Conservation (phyloP, 2,113 vertebrate species). For the Eudorcas thomsonii region DNA sequence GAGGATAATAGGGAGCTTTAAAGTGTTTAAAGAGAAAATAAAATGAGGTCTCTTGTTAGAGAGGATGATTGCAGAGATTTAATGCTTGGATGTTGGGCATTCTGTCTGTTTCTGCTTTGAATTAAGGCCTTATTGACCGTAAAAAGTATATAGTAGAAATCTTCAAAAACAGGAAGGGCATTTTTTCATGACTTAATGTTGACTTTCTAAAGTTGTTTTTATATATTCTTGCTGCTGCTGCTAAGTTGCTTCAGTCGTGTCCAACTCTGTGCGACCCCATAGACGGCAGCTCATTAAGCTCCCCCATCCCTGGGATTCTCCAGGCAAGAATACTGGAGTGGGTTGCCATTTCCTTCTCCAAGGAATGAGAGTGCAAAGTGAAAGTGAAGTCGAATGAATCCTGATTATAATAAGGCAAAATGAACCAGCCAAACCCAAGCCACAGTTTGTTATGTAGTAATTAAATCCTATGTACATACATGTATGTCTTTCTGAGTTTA, state of each 20-base stretch:
- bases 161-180: conserved; percentile 17
- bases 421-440: background rate
- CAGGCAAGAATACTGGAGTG: too few species aligned
- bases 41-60: background rate
- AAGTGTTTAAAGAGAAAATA: background rate
- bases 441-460: background rate
- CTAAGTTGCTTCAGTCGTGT: too few species aligned
- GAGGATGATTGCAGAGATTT: background rate
- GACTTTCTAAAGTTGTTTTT: conserved; percentile 25
- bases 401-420: background rate
- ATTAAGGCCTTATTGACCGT: background rate
- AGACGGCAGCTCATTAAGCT: too few species aligned
- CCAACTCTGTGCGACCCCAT: too few species aligned
- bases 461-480: background rate
- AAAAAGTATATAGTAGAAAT: background rate
- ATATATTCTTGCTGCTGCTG: background rate
- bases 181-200: conserved; percentile 14
- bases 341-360: too few species aligned
- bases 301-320: too few species aligned
- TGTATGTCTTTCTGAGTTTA: background rate
- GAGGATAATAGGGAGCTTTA: background rate
- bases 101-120: background rate
- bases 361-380: too few species aligned
- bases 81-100: background rate
- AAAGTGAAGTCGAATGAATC: background rate